Percentiles rank a stretch among this genome's conserved stretches.
phyloP scores from a whole-genome alignment of 2,888 invertebrate species.

The Nasonovia ribisnigri region DNA sequence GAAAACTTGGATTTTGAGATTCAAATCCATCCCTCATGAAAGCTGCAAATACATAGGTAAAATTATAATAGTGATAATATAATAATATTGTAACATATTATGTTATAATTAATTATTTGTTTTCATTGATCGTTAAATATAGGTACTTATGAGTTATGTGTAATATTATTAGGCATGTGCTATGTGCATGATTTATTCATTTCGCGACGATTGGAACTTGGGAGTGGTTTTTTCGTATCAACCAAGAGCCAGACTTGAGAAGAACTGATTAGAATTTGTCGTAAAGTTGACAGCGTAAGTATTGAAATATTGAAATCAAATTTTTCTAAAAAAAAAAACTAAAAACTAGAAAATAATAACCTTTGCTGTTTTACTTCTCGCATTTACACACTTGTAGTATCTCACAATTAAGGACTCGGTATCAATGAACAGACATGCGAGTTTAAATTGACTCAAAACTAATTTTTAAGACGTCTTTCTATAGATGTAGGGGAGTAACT shows the following conservation, averaged over 20 bases:
- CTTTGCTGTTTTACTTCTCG: not conserved
- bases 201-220: not conserved
- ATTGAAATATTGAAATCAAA: no score
- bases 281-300: not conserved
- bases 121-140: not conserved
- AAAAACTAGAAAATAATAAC: not conserved
- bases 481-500: not conserved
- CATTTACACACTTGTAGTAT: not conserved
- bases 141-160: no score
- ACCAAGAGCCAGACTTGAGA: not conserved
- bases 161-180: no score
- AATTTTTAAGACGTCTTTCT: no score
- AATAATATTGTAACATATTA: no score
- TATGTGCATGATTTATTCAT: no score
- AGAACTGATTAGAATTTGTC: not conserved
- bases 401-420: not conserved
- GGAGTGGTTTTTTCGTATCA: not conserved
- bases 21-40: constrained; percentile 55
- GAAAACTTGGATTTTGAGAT: constrained; percentile 49
- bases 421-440: no score
- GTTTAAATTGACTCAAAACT: no score
- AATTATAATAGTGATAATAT: not conserved
- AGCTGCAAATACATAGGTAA: constrained; percentile 1
- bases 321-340: no score
- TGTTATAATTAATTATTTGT: not conserved